phyloP scores from a whole-genome alignment of 2,888 invertebrate genomes.

The Folsomia manolachei region DNA sequence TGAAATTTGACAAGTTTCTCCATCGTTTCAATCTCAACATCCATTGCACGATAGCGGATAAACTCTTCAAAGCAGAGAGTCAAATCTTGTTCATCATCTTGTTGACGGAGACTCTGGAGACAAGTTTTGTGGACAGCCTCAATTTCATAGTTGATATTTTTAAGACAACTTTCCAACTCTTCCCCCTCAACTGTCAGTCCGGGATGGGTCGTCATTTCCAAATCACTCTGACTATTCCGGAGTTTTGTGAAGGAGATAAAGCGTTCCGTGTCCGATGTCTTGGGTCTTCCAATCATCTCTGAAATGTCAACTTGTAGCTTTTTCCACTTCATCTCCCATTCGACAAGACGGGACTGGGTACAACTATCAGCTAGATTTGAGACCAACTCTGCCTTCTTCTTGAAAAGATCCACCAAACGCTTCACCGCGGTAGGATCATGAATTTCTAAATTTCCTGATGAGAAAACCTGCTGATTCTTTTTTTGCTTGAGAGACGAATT shows the following conservation, averaged over 20 bases:
- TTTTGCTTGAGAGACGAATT: background rate
- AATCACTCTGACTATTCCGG: slow-evolving; percentile 26
- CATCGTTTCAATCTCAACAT: background rate
- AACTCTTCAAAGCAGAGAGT: slow-evolving; percentile 25
- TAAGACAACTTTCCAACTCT: background rate
- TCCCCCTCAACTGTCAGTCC: background rate
- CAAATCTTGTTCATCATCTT: slow-evolving; percentile 18
- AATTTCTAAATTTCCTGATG: background rate
- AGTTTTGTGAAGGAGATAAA: slow-evolving; percentile 30
- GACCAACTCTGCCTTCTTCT: background rate
- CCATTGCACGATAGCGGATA: slow-evolving; percentile 18
- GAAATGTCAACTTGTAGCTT: slow-evolving; percentile 31
- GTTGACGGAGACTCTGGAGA: slow-evolving; percentile 9
- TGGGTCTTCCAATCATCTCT: slow-evolving; percentile 30
- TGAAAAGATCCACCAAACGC: slow-evolving; percentile 19
- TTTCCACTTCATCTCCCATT: slow-evolving; percentile 30
- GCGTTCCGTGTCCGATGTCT: slow-evolving; percentile 22
- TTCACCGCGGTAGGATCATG: slow-evolving; percentile 19
- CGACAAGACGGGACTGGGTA: slow-evolving; percentile 12
- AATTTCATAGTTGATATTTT: slow-evolving; percentile 14
- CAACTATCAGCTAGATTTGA: slow-evolving; percentile 13
- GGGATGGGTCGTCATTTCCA: slow-evolving; percentile 12
- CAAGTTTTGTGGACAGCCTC: slow-evolving; percentile 10
- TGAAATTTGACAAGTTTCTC: slow-evolving; percentile 7
- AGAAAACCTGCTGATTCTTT: background rate